phyloP scores from a whole-genome alignment of 2,888 invertebrate species.

The Heliconius ethilla region DNA sequence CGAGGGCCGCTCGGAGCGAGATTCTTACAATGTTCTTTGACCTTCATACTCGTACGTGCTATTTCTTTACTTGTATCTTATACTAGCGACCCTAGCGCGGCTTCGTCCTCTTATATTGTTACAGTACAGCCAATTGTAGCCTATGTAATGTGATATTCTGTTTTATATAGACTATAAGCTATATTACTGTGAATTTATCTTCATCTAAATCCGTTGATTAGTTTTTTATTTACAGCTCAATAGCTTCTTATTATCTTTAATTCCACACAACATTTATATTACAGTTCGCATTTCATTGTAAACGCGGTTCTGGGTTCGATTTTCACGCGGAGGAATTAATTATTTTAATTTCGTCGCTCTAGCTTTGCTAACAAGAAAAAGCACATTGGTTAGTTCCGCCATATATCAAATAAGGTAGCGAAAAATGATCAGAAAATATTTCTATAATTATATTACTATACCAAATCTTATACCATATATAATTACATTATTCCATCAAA shows the following conservation, averaged over 20 bases:
- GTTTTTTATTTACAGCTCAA: neutral
- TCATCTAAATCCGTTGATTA: neutral
- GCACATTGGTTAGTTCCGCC: too few species aligned
- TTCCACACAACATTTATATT: too few species aligned
- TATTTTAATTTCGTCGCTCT: too few species aligned
- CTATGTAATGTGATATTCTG: neutral
- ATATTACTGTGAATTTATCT: neutral
- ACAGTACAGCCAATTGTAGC: neutral
- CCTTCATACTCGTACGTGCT: neutral
- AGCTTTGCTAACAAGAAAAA: too few species aligned
- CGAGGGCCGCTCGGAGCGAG: neutral
- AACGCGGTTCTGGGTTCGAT: too few species aligned
- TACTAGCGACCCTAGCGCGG: neutral
- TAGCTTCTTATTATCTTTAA: too few species aligned
- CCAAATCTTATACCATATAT: neutral
- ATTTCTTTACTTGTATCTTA: slow-evolving; percentile 8
- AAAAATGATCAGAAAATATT: neutral
- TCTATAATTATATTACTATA: neutral
- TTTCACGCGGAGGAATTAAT: too few species aligned
- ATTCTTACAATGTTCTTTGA: slow-evolving; percentile 11
- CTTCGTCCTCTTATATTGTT: neutral
- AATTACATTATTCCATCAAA: neutral
- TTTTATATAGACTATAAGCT: neutral
- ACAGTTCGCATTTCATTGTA: too few species aligned
- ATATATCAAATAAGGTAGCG: neutral